phyloP scores from a whole-genome alignment of 2,888 invertebrate genomes.

The Pyrgus malvae region DNA sequence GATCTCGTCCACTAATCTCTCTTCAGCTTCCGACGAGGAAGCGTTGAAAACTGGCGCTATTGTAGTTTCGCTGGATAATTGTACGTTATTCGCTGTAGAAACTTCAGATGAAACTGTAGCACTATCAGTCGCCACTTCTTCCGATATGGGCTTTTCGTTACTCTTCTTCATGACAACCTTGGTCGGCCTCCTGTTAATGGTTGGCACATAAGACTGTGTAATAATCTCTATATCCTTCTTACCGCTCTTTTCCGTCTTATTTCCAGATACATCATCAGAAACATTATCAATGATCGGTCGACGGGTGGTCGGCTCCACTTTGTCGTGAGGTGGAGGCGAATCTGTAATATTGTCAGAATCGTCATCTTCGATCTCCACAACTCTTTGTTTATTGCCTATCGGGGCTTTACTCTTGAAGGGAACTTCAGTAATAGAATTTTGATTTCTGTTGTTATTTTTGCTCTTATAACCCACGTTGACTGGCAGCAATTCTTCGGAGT shows the following conservation, averaged over 20 bases:
- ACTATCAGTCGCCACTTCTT: conserved; percentile 35
- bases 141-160: conserved; percentile 44
- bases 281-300: conserved; percentile 72
- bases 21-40: conserved; percentile 32
- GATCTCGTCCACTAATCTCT: conserved; percentile 36
- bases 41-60: conserved; percentile 29
- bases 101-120: conserved; percentile 36
- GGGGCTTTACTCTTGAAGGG: conserved; percentile 60
- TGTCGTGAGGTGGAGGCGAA: conserved; percentile 62
- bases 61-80: conserved; percentile 27
- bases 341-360: conserved; percentile 64
- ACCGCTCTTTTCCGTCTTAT: conserved; percentile 46
- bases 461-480: conserved; percentile 73
- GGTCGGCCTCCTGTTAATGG: conserved; percentile 61
- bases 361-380: conserved; percentile 69
- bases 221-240: conserved; percentile 71
- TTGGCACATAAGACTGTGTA: conserved; percentile 66
- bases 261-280: conserved; percentile 50
- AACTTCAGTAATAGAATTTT: conserved; percentile 70
- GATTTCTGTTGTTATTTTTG: conserved; percentile 69
- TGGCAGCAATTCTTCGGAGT: conserved; percentile 71
- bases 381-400: conserved; percentile 50
- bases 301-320: conserved; percentile 66
- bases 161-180: conserved; percentile 65
- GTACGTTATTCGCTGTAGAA: conserved; percentile 19